Conservation (phyloP, 1,140 invertebrate genomes). For the Drosophila tropicalis region DNA sequence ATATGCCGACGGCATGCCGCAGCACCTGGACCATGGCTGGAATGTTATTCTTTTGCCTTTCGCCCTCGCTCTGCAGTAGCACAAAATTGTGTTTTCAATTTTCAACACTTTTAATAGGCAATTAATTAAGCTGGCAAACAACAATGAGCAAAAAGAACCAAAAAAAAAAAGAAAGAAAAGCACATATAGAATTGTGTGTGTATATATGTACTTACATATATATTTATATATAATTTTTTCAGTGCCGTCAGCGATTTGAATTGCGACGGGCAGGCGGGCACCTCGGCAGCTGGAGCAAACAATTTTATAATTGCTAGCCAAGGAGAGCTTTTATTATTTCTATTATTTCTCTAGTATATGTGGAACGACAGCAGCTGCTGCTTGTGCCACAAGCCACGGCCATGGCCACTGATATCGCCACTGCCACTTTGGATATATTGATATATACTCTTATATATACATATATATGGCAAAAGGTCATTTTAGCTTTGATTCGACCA, state of each 20-base stretch:
- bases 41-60: conserved; percentile 47
- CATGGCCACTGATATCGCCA: background rate
- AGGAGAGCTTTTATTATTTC: conserved; percentile 55
- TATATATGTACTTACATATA: conserved; percentile 3
- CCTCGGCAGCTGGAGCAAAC: conserved; percentile 45
- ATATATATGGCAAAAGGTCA: conserved; percentile 13
- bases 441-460: conserved; percentile 27
- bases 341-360: background rate
- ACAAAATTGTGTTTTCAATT: conserved; percentile 73
- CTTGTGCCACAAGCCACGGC: conserved; percentile 17
- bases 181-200: conserved; percentile 26
- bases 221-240: conserved; percentile 28
- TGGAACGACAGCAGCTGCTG: conserved; percentile 26
- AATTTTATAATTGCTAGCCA: conserved; percentile 59
- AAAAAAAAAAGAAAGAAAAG: conserved; percentile 46
- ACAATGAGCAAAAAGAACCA: conserved; percentile 46
- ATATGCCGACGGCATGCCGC: conserved; percentile 1
- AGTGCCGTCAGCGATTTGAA: conserved; percentile 23
- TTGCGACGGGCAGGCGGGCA: conserved; percentile 5
- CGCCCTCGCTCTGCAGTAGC: conserved; percentile 34
- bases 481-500: conserved; percentile 7
- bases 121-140: conserved; percentile 74
- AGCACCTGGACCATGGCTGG: conserved; percentile 15
- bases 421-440: conserved; percentile 29
- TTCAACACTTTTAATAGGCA: conserved; percentile 79